Evolutionary conservation across 2,888 invertebrate genomes (phyloP), one percentile per base, ranked within the genome.

Genomic region (Microctonus hyperodae): DNA sequence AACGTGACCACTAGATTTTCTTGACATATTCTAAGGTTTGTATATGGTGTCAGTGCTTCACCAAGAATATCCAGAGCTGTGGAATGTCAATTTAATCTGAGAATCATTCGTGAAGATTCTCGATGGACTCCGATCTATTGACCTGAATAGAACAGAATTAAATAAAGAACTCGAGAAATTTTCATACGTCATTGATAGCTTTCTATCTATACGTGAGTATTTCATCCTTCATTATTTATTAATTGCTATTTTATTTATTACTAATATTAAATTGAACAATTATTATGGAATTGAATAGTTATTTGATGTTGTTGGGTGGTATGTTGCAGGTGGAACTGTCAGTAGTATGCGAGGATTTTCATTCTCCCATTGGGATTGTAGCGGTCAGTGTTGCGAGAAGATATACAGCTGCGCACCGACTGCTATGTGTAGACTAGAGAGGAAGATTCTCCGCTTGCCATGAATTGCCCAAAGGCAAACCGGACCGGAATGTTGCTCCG

Each of bases 381-480:
- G 44, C 16, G 44, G 44, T 44, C 37, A n/a, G n/a, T 37, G 37
- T 37, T 37, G 28, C 16, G 1, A 44, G 44, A 44, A 20, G 16
- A 16, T 20, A 44, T 44, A 44, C 44, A 16, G 16, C 13, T n/a
- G n/a, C 40, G 40, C 13, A n/a, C 16, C 44, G 7, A 2, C 44
- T 44, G 1, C 44, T 2, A 16, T 44, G 44, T 20, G 16, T 44
- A n/a, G 44, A 44, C 44, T 20, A 5, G 4, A 44, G n/a, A 7
- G 16, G 44, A 16, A 44, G 44, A 44, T 5, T 20, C 35, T 10
- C 0, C 0, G 71, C 68, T 76, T 74, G 31, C 74, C 75, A 59
- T 69, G 77, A 51, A 77, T 76, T 71, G 65, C 66, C 59, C 70
- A 64, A 61, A 73, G 73, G 61, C 72, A 72, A 10, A 66, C 70